Conservation (phyloP, 2,797 vertebrate species). For the Crocodylus rhombifer region DNA sequence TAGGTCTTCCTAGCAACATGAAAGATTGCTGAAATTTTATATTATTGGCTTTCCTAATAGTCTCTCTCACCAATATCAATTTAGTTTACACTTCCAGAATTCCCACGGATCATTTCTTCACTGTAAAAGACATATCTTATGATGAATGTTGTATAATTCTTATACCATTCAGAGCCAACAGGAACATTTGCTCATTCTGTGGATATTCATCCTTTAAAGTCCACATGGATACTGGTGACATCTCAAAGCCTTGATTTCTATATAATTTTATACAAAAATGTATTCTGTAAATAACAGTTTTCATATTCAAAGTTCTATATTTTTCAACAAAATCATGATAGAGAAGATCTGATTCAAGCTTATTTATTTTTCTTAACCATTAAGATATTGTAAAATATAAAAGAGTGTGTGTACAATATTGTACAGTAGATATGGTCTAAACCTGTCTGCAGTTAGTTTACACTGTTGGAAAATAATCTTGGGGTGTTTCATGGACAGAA, state of each 20-base stretch:
- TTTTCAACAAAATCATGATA: neutral
- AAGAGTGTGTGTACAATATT: neutral
- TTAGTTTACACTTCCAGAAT: constrained; percentile 24
- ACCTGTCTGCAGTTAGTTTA: no score
- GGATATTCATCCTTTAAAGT: neutral
- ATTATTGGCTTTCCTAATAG: constrained; percentile 26
- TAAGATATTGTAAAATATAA: neutral
- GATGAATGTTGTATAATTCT: neutral
- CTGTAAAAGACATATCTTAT: neutral
- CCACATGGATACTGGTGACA: neutral
- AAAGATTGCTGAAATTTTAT: constrained; percentile 51
- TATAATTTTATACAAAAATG: neutral
- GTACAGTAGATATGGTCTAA: neutral
- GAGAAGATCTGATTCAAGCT: neutral
- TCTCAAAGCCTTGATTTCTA: neutral
- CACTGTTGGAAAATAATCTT: no score
- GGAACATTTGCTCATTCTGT: neutral
- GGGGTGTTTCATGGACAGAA: neutral
- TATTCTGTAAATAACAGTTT: neutral
- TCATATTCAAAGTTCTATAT: neutral
- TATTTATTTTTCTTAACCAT: neutral
- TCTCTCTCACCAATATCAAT: constrained; percentile 9
- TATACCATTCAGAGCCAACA: neutral
- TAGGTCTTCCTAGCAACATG: constrained; percentile 47
- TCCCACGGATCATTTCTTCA: constrained; percentile 4